Conservation (phyloP, 1,140 invertebrate species). For the Pentalonia nigronervosa region DNA sequence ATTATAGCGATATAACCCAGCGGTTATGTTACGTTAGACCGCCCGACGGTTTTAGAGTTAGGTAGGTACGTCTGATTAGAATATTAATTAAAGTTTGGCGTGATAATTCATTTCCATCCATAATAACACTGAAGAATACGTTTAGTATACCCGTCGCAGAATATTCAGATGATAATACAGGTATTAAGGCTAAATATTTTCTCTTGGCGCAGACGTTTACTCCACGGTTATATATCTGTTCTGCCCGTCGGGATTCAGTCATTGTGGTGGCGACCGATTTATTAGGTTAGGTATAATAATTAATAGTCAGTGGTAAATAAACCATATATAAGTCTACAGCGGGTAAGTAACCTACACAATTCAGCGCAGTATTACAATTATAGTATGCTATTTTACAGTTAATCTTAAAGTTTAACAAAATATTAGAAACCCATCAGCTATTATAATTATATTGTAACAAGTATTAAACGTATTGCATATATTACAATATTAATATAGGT, state of each 20-base stretch:
- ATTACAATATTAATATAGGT: not conserved
- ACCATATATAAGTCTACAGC: not conserved
- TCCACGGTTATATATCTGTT: no score
- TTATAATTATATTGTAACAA: not conserved
- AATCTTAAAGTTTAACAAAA: not conserved
- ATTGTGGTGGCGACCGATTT: not conserved
- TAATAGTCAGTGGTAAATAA: not conserved
- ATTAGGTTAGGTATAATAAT: no score
- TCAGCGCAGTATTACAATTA: no score
- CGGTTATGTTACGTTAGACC: not conserved
- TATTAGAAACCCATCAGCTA: not conserved
- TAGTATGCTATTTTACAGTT: not conserved
- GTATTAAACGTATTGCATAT: not conserved
- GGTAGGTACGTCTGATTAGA: not conserved
- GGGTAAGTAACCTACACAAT: not conserved
- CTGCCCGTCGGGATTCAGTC: not conserved
- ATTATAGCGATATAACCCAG: not conserved
- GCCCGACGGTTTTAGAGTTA: not conserved
- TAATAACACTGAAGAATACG: not conserved
- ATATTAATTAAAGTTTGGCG: not conserved
- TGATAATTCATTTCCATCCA: not conserved
- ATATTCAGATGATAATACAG: not conserved
- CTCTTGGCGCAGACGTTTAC: not conserved
- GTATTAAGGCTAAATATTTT: not conserved
- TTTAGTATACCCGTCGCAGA: not conserved